Evolutionary conservation across 1,140 invertebrate genomes (phyloP).

Genomic region (Drosophila cardini): DNA sequence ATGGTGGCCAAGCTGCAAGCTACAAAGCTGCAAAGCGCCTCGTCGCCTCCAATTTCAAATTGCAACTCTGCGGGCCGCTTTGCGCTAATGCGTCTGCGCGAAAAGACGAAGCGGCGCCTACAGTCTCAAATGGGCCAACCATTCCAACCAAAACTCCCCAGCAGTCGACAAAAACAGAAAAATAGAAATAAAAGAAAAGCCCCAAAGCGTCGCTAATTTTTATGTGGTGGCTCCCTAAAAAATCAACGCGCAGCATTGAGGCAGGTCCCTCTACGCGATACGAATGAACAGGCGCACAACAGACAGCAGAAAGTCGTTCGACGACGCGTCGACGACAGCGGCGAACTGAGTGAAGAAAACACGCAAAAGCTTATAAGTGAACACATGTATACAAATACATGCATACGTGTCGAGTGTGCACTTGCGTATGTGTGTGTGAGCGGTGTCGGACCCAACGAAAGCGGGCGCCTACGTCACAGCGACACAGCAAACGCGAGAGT

Average conservation of each 20-base stretch:
- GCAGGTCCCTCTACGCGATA: constrained; percentile 84
- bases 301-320: constrained; percentile 42
- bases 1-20: constrained; percentile 80
- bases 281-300: constrained; percentile 72
- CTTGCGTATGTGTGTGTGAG: constrained; percentile 23
- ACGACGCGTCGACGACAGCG: constrained; percentile 33
- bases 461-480: constrained; percentile 58
- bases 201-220: constrained; percentile 38
- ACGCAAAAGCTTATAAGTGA: constrained; percentile 26
- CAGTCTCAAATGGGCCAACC: constrained; percentile 26
- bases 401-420: not conserved
- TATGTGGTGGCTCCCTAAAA: constrained; percentile 67
- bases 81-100: constrained; percentile 55
- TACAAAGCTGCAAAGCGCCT: constrained; percentile 56
- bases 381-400: not conserved
- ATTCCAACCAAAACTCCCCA: constrained; percentile 38
- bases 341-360: constrained; percentile 32
- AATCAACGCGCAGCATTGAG: constrained; percentile 78
- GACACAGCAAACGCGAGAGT: constrained; percentile 35
- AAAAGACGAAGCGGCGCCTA: constrained; percentile 50
- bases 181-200: constrained; percentile 49
- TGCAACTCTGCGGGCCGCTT: constrained; percentile 15
- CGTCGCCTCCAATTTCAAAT: constrained; percentile 4
- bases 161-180: constrained; percentile 6
- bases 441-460: constrained; percentile 27